Base-by-base conservation (phyloP, 2,888 invertebrate species). In the Biston stratarius region DNA sequence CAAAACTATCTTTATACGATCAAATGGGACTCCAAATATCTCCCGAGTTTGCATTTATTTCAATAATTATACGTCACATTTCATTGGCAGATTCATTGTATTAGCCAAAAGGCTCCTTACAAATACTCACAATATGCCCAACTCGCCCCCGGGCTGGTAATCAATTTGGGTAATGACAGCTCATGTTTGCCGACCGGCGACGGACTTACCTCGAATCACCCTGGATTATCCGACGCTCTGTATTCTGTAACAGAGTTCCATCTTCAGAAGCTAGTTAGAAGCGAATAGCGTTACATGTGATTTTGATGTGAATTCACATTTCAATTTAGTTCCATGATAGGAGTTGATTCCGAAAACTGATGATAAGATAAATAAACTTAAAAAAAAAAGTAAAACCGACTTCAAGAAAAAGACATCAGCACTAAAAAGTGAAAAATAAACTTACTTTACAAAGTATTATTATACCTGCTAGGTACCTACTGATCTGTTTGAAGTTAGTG, bases 151-250 rank as follows among this genome's bases (percentile, higher is more conserved):
- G 51, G 67, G 63, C 34, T 59, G 48, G 67, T 63, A 67, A 67
- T 67, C 67, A 67, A 67, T 67, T 67, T 67, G 63, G 63, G 55
- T 67, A 67, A 67, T 67, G 67, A 67, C 63, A 63, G 63, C 63
- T 63, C 55, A 45, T 67, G 67, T 67, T 67, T 59, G 61, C 55
- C 63, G 55, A 63, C 63, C 56, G 63, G 57, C 45, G 55, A 56
- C 56, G 61, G 62, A 67, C 61, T 67, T 67, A 61, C 62, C 58
- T 59, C 49, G 67, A 49, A 53, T 63, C 63, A 45, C 11, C 33
- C 24, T 38, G 67, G 67, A 67, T 67, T 67, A 67, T 59, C 38
- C 8, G 44, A 14, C 38, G 9, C 58, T 36, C n/a, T 55, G 63
- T 10, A 45, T 8, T 24, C 0, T 42, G 34, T 45, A n/a, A 55